Evolutionary conservation across 1,140 invertebrate species (phyloP).

Genomic region (Drosophila repleta): DNA sequence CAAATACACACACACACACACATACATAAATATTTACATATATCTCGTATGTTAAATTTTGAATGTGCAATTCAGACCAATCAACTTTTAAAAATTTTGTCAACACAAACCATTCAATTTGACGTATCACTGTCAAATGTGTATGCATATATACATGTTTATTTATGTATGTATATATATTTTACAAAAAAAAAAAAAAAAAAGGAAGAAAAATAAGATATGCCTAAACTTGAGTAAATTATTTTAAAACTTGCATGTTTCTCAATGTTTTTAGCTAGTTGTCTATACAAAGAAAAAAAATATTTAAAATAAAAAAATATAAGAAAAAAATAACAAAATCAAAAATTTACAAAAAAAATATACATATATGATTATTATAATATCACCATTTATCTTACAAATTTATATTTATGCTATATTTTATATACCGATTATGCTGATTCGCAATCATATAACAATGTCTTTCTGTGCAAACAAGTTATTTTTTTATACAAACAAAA

Average conservation of each 20-base stretch:
- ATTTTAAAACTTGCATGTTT: constrained; percentile 82
- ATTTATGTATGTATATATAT: constrained; percentile 24
- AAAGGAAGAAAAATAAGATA: constrained; percentile 23
- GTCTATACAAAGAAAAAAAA: constrained; percentile 49
- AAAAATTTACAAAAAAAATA: constrained; percentile 52
- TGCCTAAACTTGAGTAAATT: constrained; percentile 74
- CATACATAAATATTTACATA: constrained; percentile 24
- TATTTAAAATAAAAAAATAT: constrained; percentile 22
- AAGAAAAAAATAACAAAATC: constrained; percentile 38
- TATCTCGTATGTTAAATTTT: constrained; percentile 32
- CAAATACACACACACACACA: constrained; percentile 38
- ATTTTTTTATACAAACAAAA: constrained; percentile 51
- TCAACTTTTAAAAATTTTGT: constrained; percentile 14
- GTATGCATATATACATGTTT: constrained; percentile 25
- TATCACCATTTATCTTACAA: constrained; percentile 55
- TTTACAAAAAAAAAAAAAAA: constrained; percentile 14
- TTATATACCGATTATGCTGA: constrained; percentile 55
- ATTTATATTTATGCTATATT: constrained; percentile 66
- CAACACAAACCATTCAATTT: constrained; percentile 18
- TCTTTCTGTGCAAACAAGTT: constrained; percentile 62
- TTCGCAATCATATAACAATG: constrained; percentile 39
- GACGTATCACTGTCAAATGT: constrained; percentile 32
- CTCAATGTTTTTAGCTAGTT: constrained; percentile 83
- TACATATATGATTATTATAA: constrained; percentile 48
- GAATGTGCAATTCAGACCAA: constrained; percentile 14